phyloP scores from a whole-genome alignment of 2,113 vertebrate species.

The Pelobates fuscus region DNA sequence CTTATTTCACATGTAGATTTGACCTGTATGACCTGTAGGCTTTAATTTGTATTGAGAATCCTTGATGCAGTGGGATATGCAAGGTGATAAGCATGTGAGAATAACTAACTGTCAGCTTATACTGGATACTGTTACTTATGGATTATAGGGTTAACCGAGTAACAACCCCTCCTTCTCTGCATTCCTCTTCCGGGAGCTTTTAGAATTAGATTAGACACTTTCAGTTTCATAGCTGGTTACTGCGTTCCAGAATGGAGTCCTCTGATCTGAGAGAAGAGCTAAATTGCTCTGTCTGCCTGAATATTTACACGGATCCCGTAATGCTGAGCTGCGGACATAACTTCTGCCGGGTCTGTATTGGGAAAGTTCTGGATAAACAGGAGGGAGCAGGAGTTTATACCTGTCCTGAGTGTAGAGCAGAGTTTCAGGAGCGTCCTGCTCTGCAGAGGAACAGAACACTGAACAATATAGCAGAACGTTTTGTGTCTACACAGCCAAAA shows the following conservation, averaged over 20 bases:
- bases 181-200: no score
- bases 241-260: conserved; percentile 7
- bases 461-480: neutral
- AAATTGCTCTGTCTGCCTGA: conserved; percentile 39
- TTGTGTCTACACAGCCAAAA: neutral
- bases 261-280: conserved; percentile 10
- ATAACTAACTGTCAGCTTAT: no score
- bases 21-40: no score
- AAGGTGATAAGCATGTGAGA: no score
- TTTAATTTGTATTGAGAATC: no score
- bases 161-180: no score
- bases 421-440: neutral
- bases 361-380: neutral
- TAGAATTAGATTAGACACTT: neutral
- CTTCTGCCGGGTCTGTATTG: conserved; percentile 22
- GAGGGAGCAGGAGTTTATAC: neutral
- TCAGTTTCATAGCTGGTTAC: neutral
- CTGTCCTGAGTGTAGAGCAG: conserved; percentile 1
- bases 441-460: conserved; percentile 8
- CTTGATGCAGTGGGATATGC: no score
- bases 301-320: conserved; percentile 17
- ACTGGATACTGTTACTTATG: no score
- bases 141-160: no score
- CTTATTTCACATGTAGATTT: no score
- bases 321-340: conserved; percentile 19